Evolutionary conservation across 2,888 invertebrate genomes (phyloP).

Genomic region (Cetonia aurata): DNA sequence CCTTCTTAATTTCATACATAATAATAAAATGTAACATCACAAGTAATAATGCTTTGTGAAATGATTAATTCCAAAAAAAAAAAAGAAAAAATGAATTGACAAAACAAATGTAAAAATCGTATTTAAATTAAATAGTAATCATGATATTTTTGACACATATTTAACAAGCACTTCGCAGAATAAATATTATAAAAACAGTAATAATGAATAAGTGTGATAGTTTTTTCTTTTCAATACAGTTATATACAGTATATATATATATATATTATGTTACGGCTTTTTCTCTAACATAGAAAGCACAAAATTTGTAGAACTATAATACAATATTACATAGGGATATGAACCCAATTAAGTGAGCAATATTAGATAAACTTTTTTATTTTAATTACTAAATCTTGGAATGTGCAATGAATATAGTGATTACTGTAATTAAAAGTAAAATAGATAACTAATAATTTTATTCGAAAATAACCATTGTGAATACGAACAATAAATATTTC

Average conservation of each 20-base stretch:
- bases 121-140: no score
- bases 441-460: background rate
- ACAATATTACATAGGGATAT: conserved; percentile 16
- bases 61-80: no score
- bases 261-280: conserved; percentile 3
- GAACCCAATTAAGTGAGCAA: background rate
- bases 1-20: no score
- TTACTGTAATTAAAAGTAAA: background rate
- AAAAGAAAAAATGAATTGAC: no score
- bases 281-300: conserved; percentile 16
- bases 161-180: no score
- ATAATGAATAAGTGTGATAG: no score
- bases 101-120: no score
- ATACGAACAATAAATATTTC: background rate
- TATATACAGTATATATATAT: conserved; percentile 9
- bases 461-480: background rate
- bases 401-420: background rate
- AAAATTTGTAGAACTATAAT: background rate
- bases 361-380: background rate
- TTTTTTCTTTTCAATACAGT: no score
- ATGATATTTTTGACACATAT: no score
- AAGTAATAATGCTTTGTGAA: no score
- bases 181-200: no score
- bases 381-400: background rate
- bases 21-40: no score